Evolutionary conservation across 2,888 invertebrate species (phyloP).

Genomic region (Calameuta pallipes): DNA sequence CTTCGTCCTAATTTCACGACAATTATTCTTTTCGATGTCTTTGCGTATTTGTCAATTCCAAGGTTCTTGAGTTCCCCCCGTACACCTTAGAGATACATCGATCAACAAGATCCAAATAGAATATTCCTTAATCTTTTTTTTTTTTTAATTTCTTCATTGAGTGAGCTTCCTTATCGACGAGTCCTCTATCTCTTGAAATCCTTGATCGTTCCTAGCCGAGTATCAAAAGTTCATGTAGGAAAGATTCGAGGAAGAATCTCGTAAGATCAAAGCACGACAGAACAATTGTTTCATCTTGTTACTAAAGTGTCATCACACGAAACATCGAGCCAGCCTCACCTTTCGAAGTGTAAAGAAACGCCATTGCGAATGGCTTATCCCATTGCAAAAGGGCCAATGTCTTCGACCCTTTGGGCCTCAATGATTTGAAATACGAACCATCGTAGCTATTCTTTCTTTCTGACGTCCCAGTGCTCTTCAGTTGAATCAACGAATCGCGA

Average conservation of each 20-base stretch:
- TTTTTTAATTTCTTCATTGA: neutral
- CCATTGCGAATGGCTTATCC: too few relatives aligned
- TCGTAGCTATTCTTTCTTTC: neutral
- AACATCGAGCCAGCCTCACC: neutral
- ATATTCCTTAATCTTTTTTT: neutral
- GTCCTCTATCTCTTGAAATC: neutral
- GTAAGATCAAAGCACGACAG: neutral
- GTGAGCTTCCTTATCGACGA: neutral
- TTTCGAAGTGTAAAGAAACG: neutral
- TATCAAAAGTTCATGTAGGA: neutral
- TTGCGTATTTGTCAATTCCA: neutral
- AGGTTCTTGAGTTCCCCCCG: neutral
- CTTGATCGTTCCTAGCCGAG: neutral
- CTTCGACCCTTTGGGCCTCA: neutral
- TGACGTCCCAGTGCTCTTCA: neutral
- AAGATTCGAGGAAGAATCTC: neutral
- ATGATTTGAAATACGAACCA: neutral
- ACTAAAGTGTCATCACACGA: neutral
- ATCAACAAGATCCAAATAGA: neutral
- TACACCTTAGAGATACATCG: neutral
- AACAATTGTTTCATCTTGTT: neutral
- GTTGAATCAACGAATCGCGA: neutral
- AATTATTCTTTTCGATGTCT: neutral
- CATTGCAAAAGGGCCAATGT: too few relatives aligned
- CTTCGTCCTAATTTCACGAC: neutral